These are phyloP conservation scores for Pteronotus mesoamericanus DNA, from an alignment of 2,797 vertebrate species.

Conservation along the genomic window DNA sequence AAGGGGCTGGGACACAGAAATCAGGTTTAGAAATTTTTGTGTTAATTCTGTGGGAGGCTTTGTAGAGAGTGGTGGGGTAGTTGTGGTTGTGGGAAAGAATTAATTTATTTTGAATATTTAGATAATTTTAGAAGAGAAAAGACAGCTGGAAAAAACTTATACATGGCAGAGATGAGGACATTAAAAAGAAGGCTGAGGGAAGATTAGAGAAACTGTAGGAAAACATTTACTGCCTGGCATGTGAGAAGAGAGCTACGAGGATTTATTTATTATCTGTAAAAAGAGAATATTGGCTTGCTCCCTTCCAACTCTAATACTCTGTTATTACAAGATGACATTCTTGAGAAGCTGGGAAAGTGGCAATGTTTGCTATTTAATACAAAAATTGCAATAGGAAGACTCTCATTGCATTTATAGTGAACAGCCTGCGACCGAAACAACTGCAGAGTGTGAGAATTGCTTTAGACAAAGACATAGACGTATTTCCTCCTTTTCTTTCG, in stretches of 20 bases:
- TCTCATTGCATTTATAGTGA: neutral
- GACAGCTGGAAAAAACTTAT: neutral
- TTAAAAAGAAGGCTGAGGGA: neutral
- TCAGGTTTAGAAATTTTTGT: neutral
- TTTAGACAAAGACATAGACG: slow-evolving; percentile 64
- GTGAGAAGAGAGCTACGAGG: neutral
- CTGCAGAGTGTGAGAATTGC: slow-evolving; percentile 33
- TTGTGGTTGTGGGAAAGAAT: neutral
- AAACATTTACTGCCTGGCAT: neutral
- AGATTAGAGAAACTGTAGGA: neutral
- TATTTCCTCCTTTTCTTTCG: slow-evolving; percentile 55
- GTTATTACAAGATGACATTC: neutral
- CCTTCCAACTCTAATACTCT: neutral
- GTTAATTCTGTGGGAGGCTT: neutral
- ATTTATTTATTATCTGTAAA: slow-evolving; percentile 36
- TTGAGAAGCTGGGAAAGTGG: neutral
- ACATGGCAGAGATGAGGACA: neutral
- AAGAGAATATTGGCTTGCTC: neutral
- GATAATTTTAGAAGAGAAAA: slow-evolving; percentile 21
- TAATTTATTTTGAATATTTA: slow-evolving; percentile 27
- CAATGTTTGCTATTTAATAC: neutral
- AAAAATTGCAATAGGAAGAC: neutral
- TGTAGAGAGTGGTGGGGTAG: neutral
- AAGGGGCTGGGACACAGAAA: neutral
- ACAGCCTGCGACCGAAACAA: slow-evolving; percentile 46